Base-by-base conservation (phyloP, 1,140 invertebrate genomes). In the Leptopilina clavipes region DNA sequence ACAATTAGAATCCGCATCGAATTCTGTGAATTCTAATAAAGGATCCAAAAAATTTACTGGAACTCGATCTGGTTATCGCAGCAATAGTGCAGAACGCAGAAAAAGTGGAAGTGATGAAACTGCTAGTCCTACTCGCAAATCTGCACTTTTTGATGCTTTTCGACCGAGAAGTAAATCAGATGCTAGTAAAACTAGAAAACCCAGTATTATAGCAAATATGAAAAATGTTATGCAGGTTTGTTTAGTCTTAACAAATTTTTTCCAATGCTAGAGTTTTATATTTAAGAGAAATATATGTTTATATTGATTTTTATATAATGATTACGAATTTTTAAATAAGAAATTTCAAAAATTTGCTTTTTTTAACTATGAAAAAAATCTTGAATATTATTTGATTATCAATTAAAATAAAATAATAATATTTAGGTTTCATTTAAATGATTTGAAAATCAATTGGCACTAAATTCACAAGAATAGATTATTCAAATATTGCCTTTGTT, bases 71-170 rank as follows among this genome's bases (percentile, higher is more conserved):
- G 90, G 89, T 5, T 92, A 77, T 89, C 90, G 78, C 82, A 91
- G 90, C 84, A 94, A 89, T 91, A 94, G 90, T 86, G 91, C 86
- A 72, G 93, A 94, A 83, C 89, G 93, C n/a, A 87, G 92, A 65
- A 91, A 90, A 76, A 93, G 92, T 22, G 92, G 92, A 45, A 86
- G 88, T 79, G 92, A 93, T 77, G 92, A 93, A 74, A 93, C 92
- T 74, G 92, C 93, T 80, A 93, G 93, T 76, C 93, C 94, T 1
- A 94, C 94, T 31, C 91, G 93, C n/a, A 92, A 94, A 70, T 93
- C 93, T 8, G 93, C 93, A 7, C 92, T 98, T 74, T 95, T 98
- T 82, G 96, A 98, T 86, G 95, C 95, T 17, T 97, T 98, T 86
- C 93, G 95, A 84, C 96, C 93, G 52, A 92, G 94, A 77, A 95